phyloP scores from a whole-genome alignment of 1,140 invertebrate genomes.

The Nasonia giraulti region DNA sequence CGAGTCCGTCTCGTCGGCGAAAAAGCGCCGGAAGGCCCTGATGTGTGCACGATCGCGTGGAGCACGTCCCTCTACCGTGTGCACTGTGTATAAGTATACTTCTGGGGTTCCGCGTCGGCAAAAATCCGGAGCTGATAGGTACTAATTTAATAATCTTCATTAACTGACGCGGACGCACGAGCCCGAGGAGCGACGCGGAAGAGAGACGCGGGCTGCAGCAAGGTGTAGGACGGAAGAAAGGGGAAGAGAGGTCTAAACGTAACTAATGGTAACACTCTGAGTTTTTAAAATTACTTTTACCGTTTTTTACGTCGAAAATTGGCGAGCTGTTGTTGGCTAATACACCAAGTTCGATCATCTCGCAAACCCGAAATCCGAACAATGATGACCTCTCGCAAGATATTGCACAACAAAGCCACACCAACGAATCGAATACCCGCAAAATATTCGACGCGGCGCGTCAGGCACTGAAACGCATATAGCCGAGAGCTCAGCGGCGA shows the following conservation, averaged over 20 bases:
- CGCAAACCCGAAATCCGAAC: too few relatives aligned
- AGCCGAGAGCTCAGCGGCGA: too few relatives aligned
- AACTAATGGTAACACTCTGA: not conserved
- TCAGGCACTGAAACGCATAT: too few relatives aligned
- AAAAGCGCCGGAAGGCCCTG: not conserved
- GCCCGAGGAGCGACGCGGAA: slow-evolving; percentile 27
- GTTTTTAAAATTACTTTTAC: too few relatives aligned
- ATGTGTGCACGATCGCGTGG: not conserved
- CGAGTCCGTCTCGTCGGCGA: not conserved
- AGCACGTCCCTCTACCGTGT: not conserved
- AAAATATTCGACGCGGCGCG: too few relatives aligned
- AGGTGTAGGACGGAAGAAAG: not conserved
- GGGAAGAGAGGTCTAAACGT: not conserved
- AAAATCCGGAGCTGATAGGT: slow-evolving; percentile 59
- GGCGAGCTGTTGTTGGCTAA: too few relatives aligned
- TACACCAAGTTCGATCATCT: too few relatives aligned
- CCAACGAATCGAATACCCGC: too few relatives aligned
- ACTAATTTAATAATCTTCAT: slow-evolving; percentile 71
- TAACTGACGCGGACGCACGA: slow-evolving; percentile 54
- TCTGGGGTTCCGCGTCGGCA: slow-evolving; percentile 20
- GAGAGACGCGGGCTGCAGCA: not conserved
- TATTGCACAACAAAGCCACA: too few relatives aligned
- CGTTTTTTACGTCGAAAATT: too few relatives aligned
- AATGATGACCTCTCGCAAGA: too few relatives aligned
- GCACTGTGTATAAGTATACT: not conserved